Conservation (phyloP, 2,797 vertebrate genomes). For the Gallinago nigripennis region DNA sequence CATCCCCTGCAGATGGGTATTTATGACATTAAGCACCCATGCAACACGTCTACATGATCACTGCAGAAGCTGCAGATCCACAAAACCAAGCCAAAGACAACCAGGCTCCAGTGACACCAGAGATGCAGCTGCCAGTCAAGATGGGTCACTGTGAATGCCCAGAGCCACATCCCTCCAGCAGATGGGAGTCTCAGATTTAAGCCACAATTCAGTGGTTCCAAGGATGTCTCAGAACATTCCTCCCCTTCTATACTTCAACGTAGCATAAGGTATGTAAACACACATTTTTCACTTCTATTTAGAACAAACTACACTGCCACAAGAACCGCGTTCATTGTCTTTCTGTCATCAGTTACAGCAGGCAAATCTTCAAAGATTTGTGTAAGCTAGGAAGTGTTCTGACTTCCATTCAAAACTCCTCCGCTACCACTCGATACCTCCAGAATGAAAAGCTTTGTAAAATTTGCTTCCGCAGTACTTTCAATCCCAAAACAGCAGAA, state of each 20-base stretch:
- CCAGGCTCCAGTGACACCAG: not conserved
- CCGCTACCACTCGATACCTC: rapidly evolving
- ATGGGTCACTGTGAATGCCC: rapidly evolving
- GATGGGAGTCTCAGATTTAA: rapidly evolving
- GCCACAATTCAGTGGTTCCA: not conserved
- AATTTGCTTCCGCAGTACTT: not conserved
- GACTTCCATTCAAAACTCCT: not conserved
- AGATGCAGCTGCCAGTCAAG: not conserved
- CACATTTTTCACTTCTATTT: not conserved
- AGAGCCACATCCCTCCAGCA: not conserved
- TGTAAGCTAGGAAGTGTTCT: not conserved
- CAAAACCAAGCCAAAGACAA: not conserved
- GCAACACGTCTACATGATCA: not conserved
- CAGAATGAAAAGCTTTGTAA: not conserved
- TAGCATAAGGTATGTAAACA: not conserved
- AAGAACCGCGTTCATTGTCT: not conserved
- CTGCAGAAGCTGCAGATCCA: not conserved
- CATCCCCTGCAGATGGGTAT: not conserved
- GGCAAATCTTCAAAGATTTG: not conserved
- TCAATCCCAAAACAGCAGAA: not conserved
- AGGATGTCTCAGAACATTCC: not conserved
- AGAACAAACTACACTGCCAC: not conserved
- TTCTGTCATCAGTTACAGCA: not conserved
- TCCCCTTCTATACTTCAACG: not conserved
- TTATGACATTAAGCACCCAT: not conserved